Percentiles rank a stretch among this genome's conserved stretches.
phyloP scores from a whole-genome alignment of 2,113 vertebrate species.

The Mormyrus lacerda region DNA sequence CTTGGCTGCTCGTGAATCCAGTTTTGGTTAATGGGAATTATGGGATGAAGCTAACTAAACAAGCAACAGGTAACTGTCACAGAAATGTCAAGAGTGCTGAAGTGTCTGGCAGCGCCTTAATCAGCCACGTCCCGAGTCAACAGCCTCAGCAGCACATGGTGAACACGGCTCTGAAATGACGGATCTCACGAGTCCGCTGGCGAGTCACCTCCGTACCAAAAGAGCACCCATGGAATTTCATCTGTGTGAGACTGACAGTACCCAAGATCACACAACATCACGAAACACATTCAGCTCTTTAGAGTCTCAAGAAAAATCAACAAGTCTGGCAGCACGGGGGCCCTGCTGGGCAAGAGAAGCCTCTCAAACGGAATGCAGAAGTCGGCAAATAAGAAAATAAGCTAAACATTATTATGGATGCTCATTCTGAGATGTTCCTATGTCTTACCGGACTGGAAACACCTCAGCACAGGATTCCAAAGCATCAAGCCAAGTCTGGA shows the following conservation, averaged over 20 bases:
- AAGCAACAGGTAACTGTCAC: not conserved
- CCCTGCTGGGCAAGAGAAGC: not conserved
- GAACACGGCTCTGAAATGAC: not conserved
- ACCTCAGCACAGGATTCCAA: not conserved
- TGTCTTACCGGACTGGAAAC: not conserved
- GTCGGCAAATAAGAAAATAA: not conserved
- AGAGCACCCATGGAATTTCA: not conserved
- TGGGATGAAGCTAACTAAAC: not conserved
- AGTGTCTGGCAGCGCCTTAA: not conserved
- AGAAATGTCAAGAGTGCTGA: not conserved
- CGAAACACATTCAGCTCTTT: not conserved
- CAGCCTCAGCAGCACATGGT: not conserved
- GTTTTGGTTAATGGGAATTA: not conserved
- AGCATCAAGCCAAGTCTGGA: not conserved
- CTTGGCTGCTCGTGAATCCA: not conserved
- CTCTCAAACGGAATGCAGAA: not conserved
- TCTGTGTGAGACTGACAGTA: not conserved
- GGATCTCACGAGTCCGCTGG: not conserved
- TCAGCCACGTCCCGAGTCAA: not conserved
- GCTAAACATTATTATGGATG: not conserved
- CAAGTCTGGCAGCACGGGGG: not conserved
- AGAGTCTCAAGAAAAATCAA: not conserved
- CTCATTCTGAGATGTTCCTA: not conserved
- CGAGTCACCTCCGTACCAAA: not conserved
- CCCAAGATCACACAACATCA: not conserved